Evolutionary conservation across 2,888 invertebrate species (phyloP).

Genomic region (Morinoia aosen): DNA sequence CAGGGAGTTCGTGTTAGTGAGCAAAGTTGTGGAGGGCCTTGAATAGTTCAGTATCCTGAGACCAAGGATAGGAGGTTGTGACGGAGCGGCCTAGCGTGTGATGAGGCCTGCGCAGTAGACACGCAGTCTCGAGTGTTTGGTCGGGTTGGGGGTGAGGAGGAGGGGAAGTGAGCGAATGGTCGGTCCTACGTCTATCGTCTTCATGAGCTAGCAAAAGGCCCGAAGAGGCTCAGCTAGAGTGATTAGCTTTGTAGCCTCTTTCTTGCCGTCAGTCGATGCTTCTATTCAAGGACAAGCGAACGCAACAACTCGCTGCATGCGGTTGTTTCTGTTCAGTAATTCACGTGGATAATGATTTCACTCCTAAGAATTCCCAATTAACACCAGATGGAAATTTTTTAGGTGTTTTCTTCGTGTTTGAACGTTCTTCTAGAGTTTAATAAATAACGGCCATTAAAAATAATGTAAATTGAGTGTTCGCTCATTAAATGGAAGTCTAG

Average conservation of each 20-base stretch:
- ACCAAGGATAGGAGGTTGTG: background rate
- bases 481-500: background rate
- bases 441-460: background rate
- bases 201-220: conserved; percentile 9
- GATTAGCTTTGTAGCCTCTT: conserved; percentile 18
- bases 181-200: background rate
- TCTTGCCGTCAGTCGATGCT: conserved; percentile 25
- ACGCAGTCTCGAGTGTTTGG: conserved; percentile 28
- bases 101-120: conserved; percentile 9
- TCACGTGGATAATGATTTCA: background rate
- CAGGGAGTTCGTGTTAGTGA: background rate
- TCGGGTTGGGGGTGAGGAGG: conserved; percentile 10
- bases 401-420: background rate
- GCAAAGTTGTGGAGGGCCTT: background rate
- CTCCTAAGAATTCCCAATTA: background rate
- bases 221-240: conserved; percentile 1
- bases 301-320: background rate
- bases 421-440: background rate
- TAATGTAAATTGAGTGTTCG: background rate
- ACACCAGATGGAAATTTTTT: background rate
- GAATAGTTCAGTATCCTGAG: background rate
- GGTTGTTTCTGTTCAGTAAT: background rate
- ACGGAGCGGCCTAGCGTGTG: background rate
- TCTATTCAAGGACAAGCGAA: conserved; percentile 12
- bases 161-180: background rate